These are phyloP conservation scores for Platycnemis pennipes DNA, from an alignment of 2,888 invertebrate species.

Conservation along the genomic window DNA sequence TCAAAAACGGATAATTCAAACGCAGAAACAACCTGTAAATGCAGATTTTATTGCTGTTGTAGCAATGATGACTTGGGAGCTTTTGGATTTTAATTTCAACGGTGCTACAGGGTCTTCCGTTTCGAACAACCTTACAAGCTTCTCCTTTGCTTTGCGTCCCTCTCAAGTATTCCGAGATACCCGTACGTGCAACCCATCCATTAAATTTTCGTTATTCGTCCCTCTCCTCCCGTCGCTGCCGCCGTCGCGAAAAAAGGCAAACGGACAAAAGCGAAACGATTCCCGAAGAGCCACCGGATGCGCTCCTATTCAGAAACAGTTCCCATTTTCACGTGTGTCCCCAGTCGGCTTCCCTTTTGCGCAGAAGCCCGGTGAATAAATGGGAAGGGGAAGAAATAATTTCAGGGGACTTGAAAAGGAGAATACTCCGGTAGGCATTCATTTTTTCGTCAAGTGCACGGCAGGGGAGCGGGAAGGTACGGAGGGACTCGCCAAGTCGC, in stretches of 20 bases:
- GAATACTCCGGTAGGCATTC: background rate
- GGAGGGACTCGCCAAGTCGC: background rate
- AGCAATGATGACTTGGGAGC: background rate
- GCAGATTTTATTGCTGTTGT: no score
- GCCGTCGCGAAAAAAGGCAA: background rate
- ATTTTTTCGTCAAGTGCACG: background rate
- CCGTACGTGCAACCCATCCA: background rate
- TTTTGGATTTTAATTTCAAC: background rate
- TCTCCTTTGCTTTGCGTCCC: background rate
- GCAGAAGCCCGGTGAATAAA: background rate
- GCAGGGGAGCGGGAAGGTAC: background rate
- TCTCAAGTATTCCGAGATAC: background rate
- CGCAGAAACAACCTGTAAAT: no score
- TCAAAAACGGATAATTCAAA: no score
- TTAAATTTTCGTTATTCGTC: background rate
- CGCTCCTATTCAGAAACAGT: background rate
- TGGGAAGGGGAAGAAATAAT: background rate
- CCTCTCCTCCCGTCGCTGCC: background rate
- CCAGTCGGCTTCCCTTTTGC: background rate
- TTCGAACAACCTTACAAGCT: no score
- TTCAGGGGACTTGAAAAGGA: background rate
- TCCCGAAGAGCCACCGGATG: constrained; percentile 5
- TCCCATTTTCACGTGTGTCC: background rate
- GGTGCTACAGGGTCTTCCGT: no score
- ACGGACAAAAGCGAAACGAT: constrained; percentile 28